A percentile compares a stretch with the other conserved stretches of the same genome.
Evolutionary conservation across 2,888 invertebrate species (phyloP).

Genomic region (Eupithecia pulchellata): DNA sequence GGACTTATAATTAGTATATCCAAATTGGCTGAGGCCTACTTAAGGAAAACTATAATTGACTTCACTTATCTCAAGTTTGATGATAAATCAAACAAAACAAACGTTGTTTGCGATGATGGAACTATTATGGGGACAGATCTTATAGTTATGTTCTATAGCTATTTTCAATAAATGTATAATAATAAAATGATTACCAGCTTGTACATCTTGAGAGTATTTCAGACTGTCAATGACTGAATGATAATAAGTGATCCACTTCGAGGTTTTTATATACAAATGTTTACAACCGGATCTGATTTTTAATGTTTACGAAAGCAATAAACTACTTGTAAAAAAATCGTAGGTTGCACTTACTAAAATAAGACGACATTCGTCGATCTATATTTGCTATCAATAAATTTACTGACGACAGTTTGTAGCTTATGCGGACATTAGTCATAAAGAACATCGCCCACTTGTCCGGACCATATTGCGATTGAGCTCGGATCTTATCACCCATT

Average conservation of each 20-base stretch:
- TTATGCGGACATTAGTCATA: slow-evolving; percentile 5
- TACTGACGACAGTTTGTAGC: slow-evolving; percentile 1
- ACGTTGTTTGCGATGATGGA: not conserved
- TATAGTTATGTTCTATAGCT: not conserved
- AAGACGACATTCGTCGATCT: slow-evolving; percentile 8
- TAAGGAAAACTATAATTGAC: not conserved
- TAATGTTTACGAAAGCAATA: slow-evolving; percentile 27
- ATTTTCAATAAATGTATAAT: not conserved
- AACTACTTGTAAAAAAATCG: slow-evolving; percentile 10
- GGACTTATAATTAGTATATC: not conserved
- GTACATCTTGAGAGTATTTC: slow-evolving; percentile 53
- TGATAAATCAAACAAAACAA: not conserved
- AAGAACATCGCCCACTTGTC: not conserved
- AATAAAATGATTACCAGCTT: slow-evolving; percentile 51
- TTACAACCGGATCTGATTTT: slow-evolving; percentile 27
- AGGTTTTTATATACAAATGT: slow-evolving; percentile 25
- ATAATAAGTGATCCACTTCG: slow-evolving; percentile 21
- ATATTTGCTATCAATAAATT: slow-evolving; percentile 9
- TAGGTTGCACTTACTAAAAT: slow-evolving; percentile 20
- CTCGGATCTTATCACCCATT: not conserved
- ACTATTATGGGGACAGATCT: not conserved
- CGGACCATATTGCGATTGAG: not conserved
- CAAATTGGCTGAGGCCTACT: not conserved
- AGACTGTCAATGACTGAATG: slow-evolving; percentile 43
- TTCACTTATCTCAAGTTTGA: not conserved